These are phyloP conservation scores for Trichomalopsis sarcophagae DNA, from an alignment of 1,140 invertebrate species.

Conservation along the genomic window DNA sequence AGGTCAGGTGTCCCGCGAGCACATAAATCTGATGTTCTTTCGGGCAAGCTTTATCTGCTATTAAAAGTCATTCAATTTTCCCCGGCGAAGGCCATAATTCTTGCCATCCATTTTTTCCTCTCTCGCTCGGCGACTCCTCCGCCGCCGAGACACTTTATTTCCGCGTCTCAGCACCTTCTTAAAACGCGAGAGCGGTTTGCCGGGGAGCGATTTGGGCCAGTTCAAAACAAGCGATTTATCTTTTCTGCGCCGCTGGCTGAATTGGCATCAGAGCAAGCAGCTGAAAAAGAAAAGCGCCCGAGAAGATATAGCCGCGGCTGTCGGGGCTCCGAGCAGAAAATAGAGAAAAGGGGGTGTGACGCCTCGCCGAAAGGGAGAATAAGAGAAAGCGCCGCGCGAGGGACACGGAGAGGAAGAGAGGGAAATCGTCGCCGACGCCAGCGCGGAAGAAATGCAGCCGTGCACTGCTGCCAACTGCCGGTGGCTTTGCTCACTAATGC, in stretches of 20 bases:
- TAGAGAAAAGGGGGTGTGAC: conserved; percentile 52
- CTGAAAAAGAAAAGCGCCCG: conserved; percentile 62
- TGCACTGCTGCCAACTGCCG: conserved; percentile 53
- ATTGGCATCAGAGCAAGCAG: conserved; percentile 60
- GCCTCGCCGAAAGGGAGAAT: conserved; percentile 39
- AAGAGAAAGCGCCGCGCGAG: conserved; percentile 29
- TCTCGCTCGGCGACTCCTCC: neutral
- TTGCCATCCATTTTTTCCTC: conserved; percentile 28
- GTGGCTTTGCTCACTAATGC: conserved; percentile 49
- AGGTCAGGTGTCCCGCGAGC: too few species aligned
- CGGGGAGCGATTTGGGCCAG: conserved; percentile 60
- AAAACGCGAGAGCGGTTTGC: conserved; percentile 53
- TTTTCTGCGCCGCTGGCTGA: conserved; percentile 67
- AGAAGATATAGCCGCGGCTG: conserved; percentile 61
- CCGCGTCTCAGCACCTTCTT: conserved; percentile 53
- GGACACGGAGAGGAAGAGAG: neutral
- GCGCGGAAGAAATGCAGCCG: conserved; percentile 41
- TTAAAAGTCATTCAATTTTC: conserved; percentile 48
- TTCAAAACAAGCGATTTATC: conserved; percentile 72
- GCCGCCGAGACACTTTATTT: conserved; percentile 46
- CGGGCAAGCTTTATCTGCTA: conserved; percentile 7
- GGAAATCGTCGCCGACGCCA: neutral
- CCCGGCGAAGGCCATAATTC: conserved; percentile 34
- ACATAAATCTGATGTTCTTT: neutral
- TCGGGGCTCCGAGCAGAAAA: conserved; percentile 56